A percentile compares a stretch with the other conserved stretches of the same genome.
These are phyloP conservation scores for Andrena flavipes DNA, from an alignment of 2,888 invertebrate genomes.

Conservation along the genomic window DNA sequence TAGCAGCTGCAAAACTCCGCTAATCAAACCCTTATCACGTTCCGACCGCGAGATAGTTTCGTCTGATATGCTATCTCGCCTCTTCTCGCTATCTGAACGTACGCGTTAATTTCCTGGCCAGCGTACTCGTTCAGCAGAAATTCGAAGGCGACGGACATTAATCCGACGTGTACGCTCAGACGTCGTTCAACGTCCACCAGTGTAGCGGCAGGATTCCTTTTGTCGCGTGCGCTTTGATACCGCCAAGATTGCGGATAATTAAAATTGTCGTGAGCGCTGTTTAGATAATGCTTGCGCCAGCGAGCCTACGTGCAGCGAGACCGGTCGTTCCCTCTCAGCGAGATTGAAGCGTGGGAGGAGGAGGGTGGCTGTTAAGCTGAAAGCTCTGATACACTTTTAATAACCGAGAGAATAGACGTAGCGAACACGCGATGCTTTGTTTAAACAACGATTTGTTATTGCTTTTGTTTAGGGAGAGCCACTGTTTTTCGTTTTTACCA, in stretches of 20 bases:
- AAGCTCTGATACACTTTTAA: constrained; percentile 25
- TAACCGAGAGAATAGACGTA: background rate
- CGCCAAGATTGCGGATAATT: constrained; percentile 22
- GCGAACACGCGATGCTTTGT: background rate
- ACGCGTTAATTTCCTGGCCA: constrained; percentile 13
- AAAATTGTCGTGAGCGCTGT: constrained; percentile 29
- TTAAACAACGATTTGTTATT: background rate
- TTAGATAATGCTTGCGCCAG: constrained; percentile 37
- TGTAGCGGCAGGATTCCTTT: background rate
- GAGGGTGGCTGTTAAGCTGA: background rate
- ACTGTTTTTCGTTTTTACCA: background rate
- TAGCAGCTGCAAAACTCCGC: constrained; percentile 13
- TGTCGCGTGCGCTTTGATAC: background rate
- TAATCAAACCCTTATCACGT: constrained; percentile 50
- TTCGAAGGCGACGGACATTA: background rate
- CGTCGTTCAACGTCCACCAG: background rate
- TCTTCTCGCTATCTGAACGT: constrained; percentile 24
- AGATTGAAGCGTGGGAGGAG: background rate
- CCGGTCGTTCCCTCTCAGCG: background rate
- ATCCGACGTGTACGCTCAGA: background rate
- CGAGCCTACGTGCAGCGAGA: constrained; percentile 22
- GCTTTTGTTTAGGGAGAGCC: background rate
- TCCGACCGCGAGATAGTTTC: constrained; percentile 33
- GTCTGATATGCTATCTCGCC: background rate
- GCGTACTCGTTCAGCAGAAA: background rate